A percentile compares a stretch with the other conserved stretches of the same genome.
Conservation (phyloP, 2,113 vertebrate genomes). For the Myiopsitta monachus region DNA sequence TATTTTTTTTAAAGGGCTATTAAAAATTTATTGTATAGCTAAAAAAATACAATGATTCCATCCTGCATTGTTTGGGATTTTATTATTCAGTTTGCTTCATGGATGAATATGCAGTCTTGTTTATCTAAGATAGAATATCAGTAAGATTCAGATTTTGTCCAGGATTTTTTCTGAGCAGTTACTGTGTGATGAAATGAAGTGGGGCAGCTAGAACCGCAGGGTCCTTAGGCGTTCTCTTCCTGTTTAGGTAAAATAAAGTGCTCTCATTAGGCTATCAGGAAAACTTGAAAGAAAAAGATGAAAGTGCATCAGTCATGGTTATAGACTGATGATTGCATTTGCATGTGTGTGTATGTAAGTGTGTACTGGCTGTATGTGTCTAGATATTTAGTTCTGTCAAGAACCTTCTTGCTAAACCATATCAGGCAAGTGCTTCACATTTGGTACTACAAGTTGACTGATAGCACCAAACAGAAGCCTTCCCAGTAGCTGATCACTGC, state of each 20-base stretch:
- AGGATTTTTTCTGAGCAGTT: not conserved
- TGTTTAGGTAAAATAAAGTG: slow-evolving; percentile 17
- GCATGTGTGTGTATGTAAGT: not conserved
- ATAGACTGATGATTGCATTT: not conserved
- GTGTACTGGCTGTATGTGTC: not conserved
- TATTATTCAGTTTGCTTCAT: not conserved
- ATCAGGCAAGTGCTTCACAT: not conserved
- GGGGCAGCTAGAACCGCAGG: not conserved
- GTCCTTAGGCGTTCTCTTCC: not conserved
- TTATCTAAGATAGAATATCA: not conserved
- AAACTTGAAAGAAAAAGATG: not conserved
- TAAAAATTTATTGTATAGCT: not conserved
- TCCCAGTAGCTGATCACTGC: not conserved
- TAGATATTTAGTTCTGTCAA: not conserved
- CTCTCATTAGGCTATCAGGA: not conserved
- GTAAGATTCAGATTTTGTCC: not conserved
- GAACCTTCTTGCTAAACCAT: not conserved
- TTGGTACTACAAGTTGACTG: not conserved
- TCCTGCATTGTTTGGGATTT: not conserved
- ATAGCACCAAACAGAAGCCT: not conserved
- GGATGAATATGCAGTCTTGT: not conserved
- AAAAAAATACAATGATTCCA: not conserved
- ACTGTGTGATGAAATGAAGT: not conserved
- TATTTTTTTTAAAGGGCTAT: not conserved
- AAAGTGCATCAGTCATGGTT: not conserved